Evolutionary conservation across 2,888 invertebrate genomes (phyloP), one percentile per base, ranked within the genome.

Genomic region (Marasmarcha lunaedactyla): DNA sequence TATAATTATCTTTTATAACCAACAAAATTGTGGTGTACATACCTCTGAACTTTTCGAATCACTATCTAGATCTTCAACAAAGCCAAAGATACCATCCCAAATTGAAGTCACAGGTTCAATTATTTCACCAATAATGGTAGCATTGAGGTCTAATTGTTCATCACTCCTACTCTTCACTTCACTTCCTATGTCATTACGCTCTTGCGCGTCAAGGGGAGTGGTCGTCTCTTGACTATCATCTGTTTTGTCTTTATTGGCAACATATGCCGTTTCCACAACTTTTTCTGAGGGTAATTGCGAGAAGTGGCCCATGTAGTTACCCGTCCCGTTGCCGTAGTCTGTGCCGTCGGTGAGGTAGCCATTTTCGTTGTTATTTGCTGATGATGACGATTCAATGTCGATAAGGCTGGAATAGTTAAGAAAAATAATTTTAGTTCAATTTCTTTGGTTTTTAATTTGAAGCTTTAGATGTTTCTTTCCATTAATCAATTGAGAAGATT

Each of bases 351-450:
- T 54, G 10, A 83, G 61, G 46, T 81, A 83, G 35, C 78, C 83
- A 52, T 81, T 77, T 20, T 83, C 81, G 46, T 87, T 87, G 34
- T 88, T 84, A 26, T 85, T 86, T 15, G 20, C 33, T 11, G 33
- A 57, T 12, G 90, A 86, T 55, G 90, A 89, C 25, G 90, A 89
- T 63, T 90, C 90, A 54, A 90, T 89, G 55, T 88, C 89, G 36
- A 89, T 78, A 56, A 89, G 89, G 30, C 87, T 87, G 62, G 38
- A 74, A 60, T 48, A 2, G 13, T 30, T 7, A 4, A 10, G 11
- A 36, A 9, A 6, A 30, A 33, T 34, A 7, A 13, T 14, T 15
- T n/a, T n/a, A n/a, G n/a, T n/a, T n/a, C n/a, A n/a, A n/a, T n/a
- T n/a, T n/a, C n/a, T n/a, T n/a, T n/a, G n/a, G n/a, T n/a, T n/a